These are phyloP conservation scores for Orestias chungarensis DNA, from an alignment of 2,797 vertebrate genomes.

Conservation along the genomic window DNA sequence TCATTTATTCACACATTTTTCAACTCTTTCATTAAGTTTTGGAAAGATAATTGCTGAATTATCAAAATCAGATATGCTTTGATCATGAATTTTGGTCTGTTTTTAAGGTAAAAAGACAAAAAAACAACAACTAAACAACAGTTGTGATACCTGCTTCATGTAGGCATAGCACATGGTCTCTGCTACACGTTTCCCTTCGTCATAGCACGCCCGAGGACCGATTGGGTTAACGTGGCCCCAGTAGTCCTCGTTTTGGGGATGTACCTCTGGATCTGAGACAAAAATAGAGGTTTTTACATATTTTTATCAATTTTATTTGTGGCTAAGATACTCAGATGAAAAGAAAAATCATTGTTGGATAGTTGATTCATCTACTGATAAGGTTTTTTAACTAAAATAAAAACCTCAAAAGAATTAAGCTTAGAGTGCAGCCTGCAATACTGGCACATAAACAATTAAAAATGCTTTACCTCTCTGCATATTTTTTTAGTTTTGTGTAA, in stretches of 20 bases:
- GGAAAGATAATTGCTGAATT: too few relatives aligned
- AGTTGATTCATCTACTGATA: not conserved
- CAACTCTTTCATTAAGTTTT: not conserved
- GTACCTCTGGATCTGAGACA: conserved; percentile 94
- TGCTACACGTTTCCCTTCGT: conserved; percentile 96
- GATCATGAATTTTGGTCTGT: not conserved
- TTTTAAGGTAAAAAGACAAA: not conserved
- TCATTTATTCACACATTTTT: not conserved
- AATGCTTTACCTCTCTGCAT: not conserved
- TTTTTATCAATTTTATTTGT: not conserved
- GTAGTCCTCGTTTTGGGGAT: conserved; percentile 97
- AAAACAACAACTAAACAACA: not conserved
- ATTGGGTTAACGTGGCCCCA: conserved; percentile 99
- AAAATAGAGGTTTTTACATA: not conserved
- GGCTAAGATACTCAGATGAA: not conserved
- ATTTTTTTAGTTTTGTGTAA: not conserved
- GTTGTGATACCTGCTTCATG: conserved; percentile 94
- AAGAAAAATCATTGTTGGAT: not conserved
- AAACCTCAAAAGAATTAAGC: not conserved
- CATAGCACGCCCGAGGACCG: conserved; percentile 96
- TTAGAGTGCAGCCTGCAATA: not conserved
- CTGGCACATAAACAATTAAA: not conserved
- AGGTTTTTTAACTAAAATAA: not conserved
- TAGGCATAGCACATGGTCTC: conserved; percentile 99
- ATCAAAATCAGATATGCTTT: not conserved